Conservation (phyloP, 2,888 invertebrate species). For the Kryphioiulus occultus region DNA sequence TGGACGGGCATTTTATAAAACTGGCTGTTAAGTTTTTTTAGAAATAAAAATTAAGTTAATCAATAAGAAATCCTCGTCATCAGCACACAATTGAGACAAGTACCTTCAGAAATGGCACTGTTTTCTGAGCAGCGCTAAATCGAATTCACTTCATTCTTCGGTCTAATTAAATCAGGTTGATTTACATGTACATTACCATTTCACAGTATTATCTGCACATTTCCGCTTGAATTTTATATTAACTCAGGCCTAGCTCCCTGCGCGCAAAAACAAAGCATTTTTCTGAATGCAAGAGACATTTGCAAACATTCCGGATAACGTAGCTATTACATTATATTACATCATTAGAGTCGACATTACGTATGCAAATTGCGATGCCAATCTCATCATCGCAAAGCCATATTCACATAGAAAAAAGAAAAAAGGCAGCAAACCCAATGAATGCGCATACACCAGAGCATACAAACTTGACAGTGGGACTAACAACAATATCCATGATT, state of each 20-base stretch:
- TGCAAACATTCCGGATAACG: background rate
- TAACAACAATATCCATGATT: background rate
- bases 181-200: too few species aligned
- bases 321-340: background rate
- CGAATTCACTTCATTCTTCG: background rate
- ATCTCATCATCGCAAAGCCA: background rate
- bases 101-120: too few species aligned
- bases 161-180: background rate
- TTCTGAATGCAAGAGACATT: background rate
- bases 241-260: background rate
- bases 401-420: background rate
- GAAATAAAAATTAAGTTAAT: too few species aligned
- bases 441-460: background rate
- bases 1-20: too few species aligned
- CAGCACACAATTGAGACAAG: too few species aligned
- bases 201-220: background rate
- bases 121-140: background rate
- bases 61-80: too few species aligned
- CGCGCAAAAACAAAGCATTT: background rate
- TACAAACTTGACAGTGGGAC: background rate
- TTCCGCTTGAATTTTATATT: conserved; percentile 3
- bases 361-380: background rate
- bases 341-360: background rate
- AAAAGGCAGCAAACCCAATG: background rate
- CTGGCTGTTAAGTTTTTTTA: too few species aligned